Evolutionary conservation across 2,113 vertebrate genomes (phyloP).

Genomic region (Montifringilla adamsi): DNA sequence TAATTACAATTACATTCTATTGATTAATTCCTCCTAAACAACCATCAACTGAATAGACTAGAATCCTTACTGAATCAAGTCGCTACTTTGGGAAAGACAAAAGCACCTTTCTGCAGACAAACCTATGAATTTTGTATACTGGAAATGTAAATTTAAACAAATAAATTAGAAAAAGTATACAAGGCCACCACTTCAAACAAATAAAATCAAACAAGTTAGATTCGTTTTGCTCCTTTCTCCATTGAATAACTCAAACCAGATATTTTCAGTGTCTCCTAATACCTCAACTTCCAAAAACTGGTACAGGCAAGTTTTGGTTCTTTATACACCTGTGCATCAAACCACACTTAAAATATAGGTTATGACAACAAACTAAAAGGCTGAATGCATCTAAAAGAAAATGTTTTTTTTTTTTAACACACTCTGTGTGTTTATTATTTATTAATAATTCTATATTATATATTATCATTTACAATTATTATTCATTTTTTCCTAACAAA

Average conservation of each 20-base stretch:
- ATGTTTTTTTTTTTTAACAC: too few relatives aligned
- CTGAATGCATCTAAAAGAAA: not conserved
- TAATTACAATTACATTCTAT: not conserved
- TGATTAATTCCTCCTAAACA: not conserved
- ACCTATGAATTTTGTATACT: conserved; percentile 21
- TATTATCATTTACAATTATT: not conserved
- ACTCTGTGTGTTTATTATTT: not conserved
- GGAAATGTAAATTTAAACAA: conserved; percentile 36
- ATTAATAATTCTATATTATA: not conserved
- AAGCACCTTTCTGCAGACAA: not conserved
- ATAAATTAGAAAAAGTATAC: conserved; percentile 15
- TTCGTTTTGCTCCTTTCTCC: not conserved
- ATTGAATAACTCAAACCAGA: not conserved
- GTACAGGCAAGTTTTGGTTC: not conserved
- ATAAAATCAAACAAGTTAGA: not conserved
- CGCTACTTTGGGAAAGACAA: not conserved
- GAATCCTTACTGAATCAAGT: not conserved
- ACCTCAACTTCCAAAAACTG: not conserved
- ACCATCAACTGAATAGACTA: not conserved
- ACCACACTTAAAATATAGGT: not conserved
- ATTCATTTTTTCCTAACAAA: not conserved
- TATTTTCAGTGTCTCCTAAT: not conserved
- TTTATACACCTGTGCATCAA: not conserved
- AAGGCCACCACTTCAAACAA: not conserved
- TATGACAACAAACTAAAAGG: not conserved